Conservation (phyloP, 1,140 invertebrate genomes). For the Drosophila tani region DNA sequence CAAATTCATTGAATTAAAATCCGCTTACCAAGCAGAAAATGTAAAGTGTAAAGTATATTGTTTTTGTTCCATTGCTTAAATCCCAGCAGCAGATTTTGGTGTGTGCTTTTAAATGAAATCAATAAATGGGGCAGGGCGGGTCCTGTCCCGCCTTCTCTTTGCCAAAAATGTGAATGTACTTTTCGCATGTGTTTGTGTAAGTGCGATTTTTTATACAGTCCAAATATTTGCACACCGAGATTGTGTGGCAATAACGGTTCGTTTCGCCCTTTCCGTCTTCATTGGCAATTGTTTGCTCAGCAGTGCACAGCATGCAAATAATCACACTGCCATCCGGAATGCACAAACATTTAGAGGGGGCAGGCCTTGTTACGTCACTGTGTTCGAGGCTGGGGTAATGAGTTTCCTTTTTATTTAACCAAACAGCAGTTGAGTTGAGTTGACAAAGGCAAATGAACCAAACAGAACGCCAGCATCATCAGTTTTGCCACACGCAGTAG, state of each 20-base stretch:
- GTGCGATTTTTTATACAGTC: slow-evolving; percentile 54
- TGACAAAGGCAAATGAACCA: slow-evolving; percentile 39
- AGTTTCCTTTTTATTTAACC: slow-evolving; percentile 47
- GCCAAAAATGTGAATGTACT: slow-evolving; percentile 9
- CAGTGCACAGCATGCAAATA: slow-evolving; percentile 61
- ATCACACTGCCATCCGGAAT: slow-evolving; percentile 40
- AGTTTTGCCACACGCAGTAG: slow-evolving; percentile 30
- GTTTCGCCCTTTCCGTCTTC: slow-evolving; percentile 18
- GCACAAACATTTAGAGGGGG: slow-evolving; percentile 57
- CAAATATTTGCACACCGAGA: slow-evolving; percentile 71
- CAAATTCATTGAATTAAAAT: slow-evolving; percentile 5
- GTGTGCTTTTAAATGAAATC: slow-evolving; percentile 47
- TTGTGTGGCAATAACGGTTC: slow-evolving; percentile 67
- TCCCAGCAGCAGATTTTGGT: slow-evolving; percentile 6
- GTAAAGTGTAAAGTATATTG: neutral
- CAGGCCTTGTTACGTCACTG: slow-evolving; percentile 41
- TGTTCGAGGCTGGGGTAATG: slow-evolving; percentile 43
- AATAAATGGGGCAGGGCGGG: slow-evolving; percentile 5
- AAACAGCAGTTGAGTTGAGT: slow-evolving; percentile 8
- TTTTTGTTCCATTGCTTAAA: slow-evolving; percentile 6
- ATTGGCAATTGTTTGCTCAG: slow-evolving; percentile 37
- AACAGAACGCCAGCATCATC: slow-evolving; percentile 31
- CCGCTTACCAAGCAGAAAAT: neutral
- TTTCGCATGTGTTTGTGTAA: slow-evolving; percentile 23
- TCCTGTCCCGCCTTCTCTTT: neutral